Base-by-base conservation (phyloP, 1,140 invertebrate species). In the Plutomurus gul region DNA sequence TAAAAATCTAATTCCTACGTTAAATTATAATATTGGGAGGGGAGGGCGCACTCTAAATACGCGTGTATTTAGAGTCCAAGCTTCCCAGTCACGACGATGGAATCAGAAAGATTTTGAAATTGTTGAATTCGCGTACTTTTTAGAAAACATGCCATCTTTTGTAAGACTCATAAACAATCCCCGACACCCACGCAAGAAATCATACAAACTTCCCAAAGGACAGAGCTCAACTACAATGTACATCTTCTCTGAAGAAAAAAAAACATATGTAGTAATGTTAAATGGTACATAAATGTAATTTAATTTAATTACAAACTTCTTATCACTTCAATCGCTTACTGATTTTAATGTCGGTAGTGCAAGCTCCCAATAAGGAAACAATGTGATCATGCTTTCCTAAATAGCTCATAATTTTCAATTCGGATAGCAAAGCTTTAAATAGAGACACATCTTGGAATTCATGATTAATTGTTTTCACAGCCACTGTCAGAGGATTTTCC, bases 391-490 rank as follows among this genome's bases (percentile, higher is more conserved):
- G 76, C 13, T 25, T 33, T 6, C 76, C 76, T 18, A 78, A 39
- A 39, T 51, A 78, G 27, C 39, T 47, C 76, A 78, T 78, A 0
- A 78, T 36, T 47, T 78, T 78, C 13, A 78, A 51, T 78, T 78
- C 76, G 33, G 76, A 46, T 3, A 78, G 11, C 16, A 78, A 18
- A 0, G 76, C 76, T 20, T 78, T 78, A 18, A 78, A 78, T 16
- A 49, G 36, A 8, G 43, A 37, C 10, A 78, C 76, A 73, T 78
- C 76, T 20, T 30, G 4, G 7, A 49, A 16, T 47, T 27, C 47
- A 20, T 51, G 46, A 40, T 47, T 73, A 25, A 73, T 43, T 25
- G 71, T 40, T 73, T 40, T 43, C 11, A 73, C 37, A 33, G 71
- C 37, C 8, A 73, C 37, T 25, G 27, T 20, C 18, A 30, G 6